Base-by-base conservation (phyloP, 1,140 invertebrate species). In the Contarinia nasturtii region DNA sequence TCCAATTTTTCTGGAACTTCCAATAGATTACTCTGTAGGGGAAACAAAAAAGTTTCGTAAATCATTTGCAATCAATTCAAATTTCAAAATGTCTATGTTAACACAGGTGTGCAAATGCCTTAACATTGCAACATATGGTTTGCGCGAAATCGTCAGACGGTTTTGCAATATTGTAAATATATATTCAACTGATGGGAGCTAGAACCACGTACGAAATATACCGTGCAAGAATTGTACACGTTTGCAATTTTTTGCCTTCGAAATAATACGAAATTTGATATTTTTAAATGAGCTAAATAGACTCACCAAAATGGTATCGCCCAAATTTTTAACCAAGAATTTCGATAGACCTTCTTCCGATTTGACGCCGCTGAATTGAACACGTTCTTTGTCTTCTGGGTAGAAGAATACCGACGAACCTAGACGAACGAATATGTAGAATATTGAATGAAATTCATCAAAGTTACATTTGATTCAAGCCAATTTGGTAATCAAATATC, bases 1-100 rank as follows among this genome's bases (percentile, higher is more conserved):
- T 57, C 64, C 11, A 63, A 67, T 22, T 37, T 50, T 41, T 54
- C 52, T 3, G 48, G 47, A 33, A 64, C 58, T 50, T 64, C 61
- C 34, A 59, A 55, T 56, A 57, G 52, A 43, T 19, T 7, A 21
- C 8, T 19, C 51, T 49, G 20, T 34, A 34, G 18, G 11, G 21
- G 18, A n/a, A 14, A n/a, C 34, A 19, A 47, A 40, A 27, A 10
- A 41, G 48, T n/a, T n/a, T n/a, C n/a, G n/a, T n/a, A n/a, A n/a
- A n/a, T n/a, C n/a, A n/a, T n/a, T n/a, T n/a, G n/a, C n/a, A n/a
- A n/a, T n/a, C n/a, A n/a, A n/a, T n/a, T n/a, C n/a, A n/a, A n/a
- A n/a, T n/a, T n/a, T n/a, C n/a, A n/a, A n/a, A n/a, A n/a, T n/a
- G n/a, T n/a, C n/a, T n/a, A n/a, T n/a, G n/a, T n/a, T n/a, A n/a